Evolutionary conservation across 2,113 vertebrate genomes (phyloP), one percentile per base, ranked within the genome.

Genomic region (Cyanoderma ruficeps): DNA sequence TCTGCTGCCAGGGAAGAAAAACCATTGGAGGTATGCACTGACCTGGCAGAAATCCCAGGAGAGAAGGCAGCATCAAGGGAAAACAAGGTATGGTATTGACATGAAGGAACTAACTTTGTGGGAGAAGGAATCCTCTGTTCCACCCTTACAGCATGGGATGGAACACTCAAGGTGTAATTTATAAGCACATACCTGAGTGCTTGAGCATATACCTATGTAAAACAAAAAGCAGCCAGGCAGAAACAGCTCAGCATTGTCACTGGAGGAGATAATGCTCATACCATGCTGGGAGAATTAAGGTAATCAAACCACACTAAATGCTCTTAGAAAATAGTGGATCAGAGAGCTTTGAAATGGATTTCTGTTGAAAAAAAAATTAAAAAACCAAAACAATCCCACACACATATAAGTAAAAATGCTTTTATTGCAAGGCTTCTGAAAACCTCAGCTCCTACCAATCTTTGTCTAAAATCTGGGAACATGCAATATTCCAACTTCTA

Each of bases 81-180:
- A 65, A 76, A 35, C 12, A 57, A 4, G 2, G 2, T 13, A 23
- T 52, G 53, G 3, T 72, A 13, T 18, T 37, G 25, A 22, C 22
- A 42, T 0, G 0, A 49, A 83, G 33, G 15, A 70, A 25, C 11
- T 14, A 15, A 31, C 16, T 82, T 9, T 42, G 37, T 15, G 11
- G 39, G 18, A 68, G 44, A 5, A 87, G 9, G 11, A 85, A 76
- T 6, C 5, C 11, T 88, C 52, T 63, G 27, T 71, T 61, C 35
- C 44, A 63, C 13, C 35, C 5, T 5, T 35, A 37, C 0, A 0
- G 15, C 27, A 49, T 2, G 16, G 24, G 31, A 13, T 52, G 10
- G 44, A 83, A 42, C 6, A 42, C 12, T 11, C 0, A 2, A 86
- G 14, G 6, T 0, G 0, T 47, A 11, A 42, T 59, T 67, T 68